These are phyloP conservation scores for Adelphocoris suturalis DNA, from an alignment of 2,888 invertebrate species.

Conservation along the genomic window DNA sequence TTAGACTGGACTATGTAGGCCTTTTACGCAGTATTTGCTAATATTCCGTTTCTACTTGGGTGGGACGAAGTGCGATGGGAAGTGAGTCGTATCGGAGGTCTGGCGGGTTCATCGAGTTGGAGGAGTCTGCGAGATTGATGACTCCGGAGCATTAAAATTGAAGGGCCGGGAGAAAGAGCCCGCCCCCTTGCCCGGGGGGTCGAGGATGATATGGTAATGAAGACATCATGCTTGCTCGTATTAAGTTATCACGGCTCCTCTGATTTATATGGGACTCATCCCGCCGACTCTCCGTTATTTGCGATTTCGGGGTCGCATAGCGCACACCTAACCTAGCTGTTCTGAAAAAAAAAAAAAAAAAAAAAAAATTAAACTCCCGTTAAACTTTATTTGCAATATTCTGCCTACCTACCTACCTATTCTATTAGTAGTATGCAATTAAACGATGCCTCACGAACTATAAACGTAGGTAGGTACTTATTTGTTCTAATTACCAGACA, in stretches of 20 bases:
- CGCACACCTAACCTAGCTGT: no score
- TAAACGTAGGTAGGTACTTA: no score
- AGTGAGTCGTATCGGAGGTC: neutral
- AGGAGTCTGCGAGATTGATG: neutral
- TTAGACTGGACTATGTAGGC: neutral
- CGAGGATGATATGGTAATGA: slow-evolving; percentile 38
- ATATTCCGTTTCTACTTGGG: neutral
- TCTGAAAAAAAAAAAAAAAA: no score
- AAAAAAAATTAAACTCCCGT: no score
- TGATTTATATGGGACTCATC: neutral
- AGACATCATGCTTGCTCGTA: slow-evolving; percentile 41
- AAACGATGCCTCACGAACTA: no score
- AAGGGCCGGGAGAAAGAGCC: neutral
- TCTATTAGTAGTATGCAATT: no score
- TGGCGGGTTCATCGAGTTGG: no score
- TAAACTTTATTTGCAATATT: no score
- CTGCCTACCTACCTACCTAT: no score
- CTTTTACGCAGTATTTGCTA: neutral
- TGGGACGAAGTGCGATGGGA: neutral
- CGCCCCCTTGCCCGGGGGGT: neutral
- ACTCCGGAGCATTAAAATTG: neutral
- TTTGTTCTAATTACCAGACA: no score
- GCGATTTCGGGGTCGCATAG: neutral
- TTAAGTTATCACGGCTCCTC: neutral
- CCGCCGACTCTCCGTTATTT: neutral